Base-by-base conservation (phyloP, 1,140 invertebrate genomes). In the Holcopasites calliopsidis region DNA sequence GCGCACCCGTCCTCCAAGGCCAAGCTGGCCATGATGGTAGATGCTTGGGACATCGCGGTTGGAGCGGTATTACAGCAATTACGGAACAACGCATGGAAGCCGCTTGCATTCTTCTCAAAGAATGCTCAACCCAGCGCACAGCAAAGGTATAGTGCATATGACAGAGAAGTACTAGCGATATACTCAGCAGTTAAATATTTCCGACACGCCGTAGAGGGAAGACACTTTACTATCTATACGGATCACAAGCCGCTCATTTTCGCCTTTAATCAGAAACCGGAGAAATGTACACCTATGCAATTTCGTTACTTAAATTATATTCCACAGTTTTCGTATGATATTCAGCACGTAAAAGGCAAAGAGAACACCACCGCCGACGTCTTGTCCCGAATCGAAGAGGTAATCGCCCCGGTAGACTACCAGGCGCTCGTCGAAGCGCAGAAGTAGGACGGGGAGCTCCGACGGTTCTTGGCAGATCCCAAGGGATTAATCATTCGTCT, bases 141-240 rank as follows among this genome's bases (percentile, higher is more conserved):
- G 49, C 18, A 11, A 47, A 47, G 72, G 6, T 92, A 88, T 55
- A 81, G 77, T 35, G 81, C 86, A 5, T 92, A 84, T 72, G 89
- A 91, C 66, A 42, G 88, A 8, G 88, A 92, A 66, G 33, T 89
- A 1, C 11, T 91, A n/a, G 76, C 78, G 50, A 55, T 85, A 58
- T 91, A 21, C 87, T 91, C 79, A 85, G 83, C 13, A 52, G 83
- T 80, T 11, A 61, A 84, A n/a, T 73, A 89, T 21, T 66, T 91
- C 8, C 74, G 85, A 23, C 89, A 76, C 61, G 87, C 90, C 11
- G 49, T 61, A 0, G 83, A 90, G 13, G 40, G 40, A 42, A 42
- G 40, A 13, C 40, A 42, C 6, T 42, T 42, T 42, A 42, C 40
- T 13, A 42, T 42, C 40, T 42, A 42, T 13, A 42, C 40, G 40